Conservation (phyloP, 2,888 invertebrate species). For the Cosmia trapezina region DNA sequence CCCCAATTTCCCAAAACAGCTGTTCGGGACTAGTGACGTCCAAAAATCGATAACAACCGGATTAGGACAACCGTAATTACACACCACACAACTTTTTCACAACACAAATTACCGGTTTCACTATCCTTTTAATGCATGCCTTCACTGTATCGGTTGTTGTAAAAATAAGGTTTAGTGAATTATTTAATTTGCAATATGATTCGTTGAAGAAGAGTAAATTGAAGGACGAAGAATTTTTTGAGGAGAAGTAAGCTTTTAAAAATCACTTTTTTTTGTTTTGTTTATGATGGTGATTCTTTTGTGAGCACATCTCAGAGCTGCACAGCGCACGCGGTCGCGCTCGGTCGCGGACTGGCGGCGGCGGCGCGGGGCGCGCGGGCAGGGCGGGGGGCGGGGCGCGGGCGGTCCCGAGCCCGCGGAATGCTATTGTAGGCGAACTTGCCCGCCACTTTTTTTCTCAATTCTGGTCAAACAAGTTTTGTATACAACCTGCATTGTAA, state of each 20-base stretch:
- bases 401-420: slow-evolving; percentile 81
- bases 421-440: slow-evolving; percentile 90
- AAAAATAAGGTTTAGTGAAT: slow-evolving; percentile 55
- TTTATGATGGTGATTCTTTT: slow-evolving; percentile 74
- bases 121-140: slow-evolving; percentile 72
- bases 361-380: slow-evolving; percentile 71
- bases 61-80: slow-evolving; percentile 75
- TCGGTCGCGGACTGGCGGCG: slow-evolving; percentile 82
- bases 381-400: slow-evolving; percentile 81
- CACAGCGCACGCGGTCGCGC: slow-evolving; percentile 82
- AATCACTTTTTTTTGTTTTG: slow-evolving; percentile 72
- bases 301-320: slow-evolving; percentile 71
- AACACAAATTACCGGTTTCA: slow-evolving; percentile 79
- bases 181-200: slow-evolving; percentile 49
- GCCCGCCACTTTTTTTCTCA: slow-evolving; percentile 89
- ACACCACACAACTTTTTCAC: slow-evolving; percentile 79
- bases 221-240: slow-evolving; percentile 60
- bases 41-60: slow-evolving; percentile 85
- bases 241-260: slow-evolving; percentile 54
- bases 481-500: slow-evolving; percentile 90
- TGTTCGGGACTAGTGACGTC: slow-evolving; percentile 81
- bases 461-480: slow-evolving; percentile 90
- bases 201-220: slow-evolving; percentile 15
- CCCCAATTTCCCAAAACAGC: slow-evolving; percentile 85
- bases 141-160: slow-evolving; percentile 65